Evolutionary conservation across 2,888 invertebrate genomes (phyloP).

Genomic region (Drosophila emarginata): DNA sequence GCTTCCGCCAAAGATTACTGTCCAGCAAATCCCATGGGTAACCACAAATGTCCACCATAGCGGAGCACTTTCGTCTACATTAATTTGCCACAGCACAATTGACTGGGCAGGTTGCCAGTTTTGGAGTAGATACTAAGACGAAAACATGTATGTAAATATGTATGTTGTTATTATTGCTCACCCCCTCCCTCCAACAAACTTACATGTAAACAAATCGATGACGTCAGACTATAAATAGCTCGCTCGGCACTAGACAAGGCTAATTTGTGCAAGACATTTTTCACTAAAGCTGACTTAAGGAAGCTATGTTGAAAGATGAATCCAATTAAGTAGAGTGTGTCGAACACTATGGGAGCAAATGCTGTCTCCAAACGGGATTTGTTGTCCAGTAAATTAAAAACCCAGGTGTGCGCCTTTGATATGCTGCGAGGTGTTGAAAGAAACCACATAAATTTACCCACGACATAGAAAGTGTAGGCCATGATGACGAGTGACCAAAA

Average conservation of each 20-base stretch:
- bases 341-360: constrained; percentile 81
- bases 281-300: constrained; percentile 83
- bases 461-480: constrained; percentile 83
- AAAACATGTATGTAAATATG: background rate
- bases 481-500: constrained; percentile 82
- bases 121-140: constrained; percentile 82
- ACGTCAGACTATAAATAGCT: constrained; percentile 83
- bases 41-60: constrained; percentile 83
- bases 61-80: constrained; percentile 81
- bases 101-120: constrained; percentile 84
- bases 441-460: constrained; percentile 84
- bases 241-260: constrained; percentile 82
- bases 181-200: constrained; percentile 34
- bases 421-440: constrained; percentile 83
- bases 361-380: constrained; percentile 79
- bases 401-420: constrained; percentile 76
- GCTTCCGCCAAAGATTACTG: constrained; percentile 85
- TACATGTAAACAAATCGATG: constrained; percentile 83
- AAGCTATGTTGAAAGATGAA: constrained; percentile 85
- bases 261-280: constrained; percentile 82
- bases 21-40: constrained; percentile 84
- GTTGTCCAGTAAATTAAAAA: constrained; percentile 81
- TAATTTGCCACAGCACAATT: constrained; percentile 84
- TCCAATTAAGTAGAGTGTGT: constrained; percentile 83
- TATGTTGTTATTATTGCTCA: constrained; percentile 7